A percentile compares a stretch with the other conserved stretches of the same genome.
These are phyloP conservation scores for Microtus pennsylvanicus DNA, from an alignment of 2,113 vertebrate genomes.

Conservation along the genomic window DNA sequence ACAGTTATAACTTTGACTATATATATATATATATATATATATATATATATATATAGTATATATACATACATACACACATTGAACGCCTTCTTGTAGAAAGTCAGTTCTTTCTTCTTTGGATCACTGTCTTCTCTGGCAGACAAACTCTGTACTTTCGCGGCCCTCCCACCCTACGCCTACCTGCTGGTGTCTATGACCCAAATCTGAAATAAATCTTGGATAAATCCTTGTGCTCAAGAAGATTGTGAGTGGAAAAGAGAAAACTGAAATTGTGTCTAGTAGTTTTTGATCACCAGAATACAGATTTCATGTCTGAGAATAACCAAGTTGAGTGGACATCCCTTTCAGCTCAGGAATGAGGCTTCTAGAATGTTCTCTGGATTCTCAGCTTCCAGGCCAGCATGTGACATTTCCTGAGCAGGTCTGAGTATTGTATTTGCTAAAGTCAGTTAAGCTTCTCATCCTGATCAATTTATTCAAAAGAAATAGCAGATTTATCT, in stretches of 20 bases:
- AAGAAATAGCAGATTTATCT: neutral
- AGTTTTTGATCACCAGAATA: neutral
- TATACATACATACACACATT: neutral
- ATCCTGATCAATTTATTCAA: constrained; percentile 16
- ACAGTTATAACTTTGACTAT: no score
- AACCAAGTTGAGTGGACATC: neutral
- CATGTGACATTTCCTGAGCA: neutral
- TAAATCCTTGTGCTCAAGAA: neutral
- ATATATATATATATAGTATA: neutral
- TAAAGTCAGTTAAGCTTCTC: neutral
- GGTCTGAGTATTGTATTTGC: neutral
- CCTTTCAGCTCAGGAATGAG: neutral
- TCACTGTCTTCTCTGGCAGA: neutral
- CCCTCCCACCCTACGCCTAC: rapidly evolving
- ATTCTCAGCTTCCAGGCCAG: neutral
- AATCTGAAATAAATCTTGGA: neutral
- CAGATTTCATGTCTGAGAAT: neutral
- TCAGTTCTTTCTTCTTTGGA: neutral
- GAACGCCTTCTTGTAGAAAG: neutral
- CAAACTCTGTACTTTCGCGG: neutral
- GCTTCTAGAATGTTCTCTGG: neutral
- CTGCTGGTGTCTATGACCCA: neutral
- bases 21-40: neutral
- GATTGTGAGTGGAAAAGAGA: neutral
- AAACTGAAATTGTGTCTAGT: neutral